Evolutionary conservation across 2,888 invertebrate species (phyloP).

Genomic region (Caenorhabditis zanzibari): DNA sequence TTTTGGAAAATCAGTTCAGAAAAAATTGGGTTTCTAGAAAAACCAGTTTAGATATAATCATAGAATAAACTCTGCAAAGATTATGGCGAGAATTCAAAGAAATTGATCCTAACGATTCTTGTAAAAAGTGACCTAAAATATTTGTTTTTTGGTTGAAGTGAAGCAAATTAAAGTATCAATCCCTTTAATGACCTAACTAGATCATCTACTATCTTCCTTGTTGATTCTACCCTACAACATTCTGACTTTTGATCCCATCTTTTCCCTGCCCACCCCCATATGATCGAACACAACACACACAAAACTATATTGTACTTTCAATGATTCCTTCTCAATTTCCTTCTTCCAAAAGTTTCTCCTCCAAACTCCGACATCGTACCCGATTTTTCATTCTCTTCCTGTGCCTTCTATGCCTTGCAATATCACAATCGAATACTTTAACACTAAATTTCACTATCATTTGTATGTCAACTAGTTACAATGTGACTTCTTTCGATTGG

Average conservation of each 20-base stretch:
- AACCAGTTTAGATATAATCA: neutral
- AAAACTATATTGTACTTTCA: neutral
- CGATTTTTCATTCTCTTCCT: conserved; percentile 54
- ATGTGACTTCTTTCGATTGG: conserved; percentile 11
- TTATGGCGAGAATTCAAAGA: too few species aligned
- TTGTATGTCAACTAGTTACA: conserved; percentile 42
- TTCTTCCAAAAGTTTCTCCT: neutral
- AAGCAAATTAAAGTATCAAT: too few species aligned
- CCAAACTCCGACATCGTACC: conserved; percentile 84
- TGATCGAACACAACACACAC: neutral
- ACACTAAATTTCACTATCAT: conserved; percentile 59
- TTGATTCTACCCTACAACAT: conserved; percentile 17
- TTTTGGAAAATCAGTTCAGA: neutral
- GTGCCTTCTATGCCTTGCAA: conserved; percentile 51
- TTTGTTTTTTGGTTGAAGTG: neutral
- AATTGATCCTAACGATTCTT: too few species aligned
- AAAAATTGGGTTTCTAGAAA: too few species aligned
- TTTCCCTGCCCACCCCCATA: neutral
- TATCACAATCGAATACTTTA: conserved; percentile 53
- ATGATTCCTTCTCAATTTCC: neutral
- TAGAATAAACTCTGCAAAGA: neutral
- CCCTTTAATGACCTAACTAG: neutral
- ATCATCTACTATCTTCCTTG: conserved; percentile 9
- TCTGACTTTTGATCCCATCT: conserved; percentile 54
- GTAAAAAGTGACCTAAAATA: too few species aligned